Evolutionary conservation across 2,888 invertebrate species (phyloP).

Genomic region (Microplitis deprimator): DNA sequence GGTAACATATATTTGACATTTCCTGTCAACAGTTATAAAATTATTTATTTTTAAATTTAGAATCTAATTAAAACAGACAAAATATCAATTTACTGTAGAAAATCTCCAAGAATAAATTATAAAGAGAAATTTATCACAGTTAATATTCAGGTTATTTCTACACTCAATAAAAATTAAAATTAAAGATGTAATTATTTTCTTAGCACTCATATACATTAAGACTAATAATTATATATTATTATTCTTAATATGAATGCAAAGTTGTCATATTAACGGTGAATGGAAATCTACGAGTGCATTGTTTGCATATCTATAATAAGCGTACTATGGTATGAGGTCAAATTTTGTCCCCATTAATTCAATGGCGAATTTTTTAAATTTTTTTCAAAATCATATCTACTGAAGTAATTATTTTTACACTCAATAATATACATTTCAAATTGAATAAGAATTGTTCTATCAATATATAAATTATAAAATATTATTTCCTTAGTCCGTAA

Average conservation of each 20-base stretch:
- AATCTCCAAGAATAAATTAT: background rate
- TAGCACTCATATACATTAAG: background rate
- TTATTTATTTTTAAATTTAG: too few species aligned
- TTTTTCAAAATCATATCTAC: too few species aligned
- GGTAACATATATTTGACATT: too few species aligned
- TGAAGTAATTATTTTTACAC: too few species aligned
- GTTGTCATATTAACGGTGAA: conserved; percentile 52
- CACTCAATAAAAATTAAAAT: background rate
- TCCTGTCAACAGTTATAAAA: too few species aligned
- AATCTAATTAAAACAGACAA: too few species aligned
- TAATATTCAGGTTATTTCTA: background rate
- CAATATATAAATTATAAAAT: conserved; percentile 18
- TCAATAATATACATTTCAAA: too few species aligned
- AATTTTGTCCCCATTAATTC: conserved; percentile 1
- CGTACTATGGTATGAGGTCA: conserved; percentile 8
- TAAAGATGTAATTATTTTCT: background rate
- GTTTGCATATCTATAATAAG: conserved; percentile 48
- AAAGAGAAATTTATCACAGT: background rate
- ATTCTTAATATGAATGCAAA: conserved; percentile 21
- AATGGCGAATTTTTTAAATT: too few species aligned
- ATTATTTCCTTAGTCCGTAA: conserved; percentile 2
- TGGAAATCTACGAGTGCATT: conserved; percentile 54
- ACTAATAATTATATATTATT: conserved; percentile 6
- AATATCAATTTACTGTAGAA: too few species aligned
- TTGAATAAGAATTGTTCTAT: background rate